These are phyloP conservation scores for Metalampra italica DNA, from an alignment of 2,888 invertebrate genomes.

Conservation along the genomic window DNA sequence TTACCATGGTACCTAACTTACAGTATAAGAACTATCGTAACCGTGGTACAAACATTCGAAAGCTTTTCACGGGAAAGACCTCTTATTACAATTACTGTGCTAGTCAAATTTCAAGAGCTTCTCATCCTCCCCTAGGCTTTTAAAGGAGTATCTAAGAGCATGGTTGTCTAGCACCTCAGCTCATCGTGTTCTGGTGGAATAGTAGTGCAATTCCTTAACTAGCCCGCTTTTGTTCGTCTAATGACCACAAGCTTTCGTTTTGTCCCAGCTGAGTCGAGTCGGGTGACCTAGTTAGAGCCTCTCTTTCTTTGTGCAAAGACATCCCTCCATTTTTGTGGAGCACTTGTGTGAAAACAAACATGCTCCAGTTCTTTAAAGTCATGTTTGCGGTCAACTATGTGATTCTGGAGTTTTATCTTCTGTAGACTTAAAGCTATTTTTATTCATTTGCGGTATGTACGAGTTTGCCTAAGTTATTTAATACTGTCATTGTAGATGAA, in stretches of 20 bases:
- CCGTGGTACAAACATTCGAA: too few relatives aligned
- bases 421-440: background rate
- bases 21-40: too few relatives aligned
- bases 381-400: conserved; percentile 18
- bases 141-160: background rate
- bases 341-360: conserved; percentile 44
- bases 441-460: background rate
- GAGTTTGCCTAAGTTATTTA: too few relatives aligned
- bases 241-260: conserved; percentile 36
- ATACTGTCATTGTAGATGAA: too few relatives aligned
- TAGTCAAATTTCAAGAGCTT: conserved; percentile 3
- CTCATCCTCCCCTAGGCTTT: background rate
- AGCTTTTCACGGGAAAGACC: conserved; percentile 1
- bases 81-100: conserved; percentile 8
- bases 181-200: conserved; percentile 3
- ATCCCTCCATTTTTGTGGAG: conserved; percentile 16
- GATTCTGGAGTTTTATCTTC: background rate
- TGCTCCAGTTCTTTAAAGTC: conserved; percentile 27
- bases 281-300: conserved; percentile 31
- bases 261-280: conserved; percentile 16
- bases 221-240: conserved; percentile 31
- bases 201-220: conserved; percentile 28
- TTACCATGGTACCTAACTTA: too few relatives aligned
- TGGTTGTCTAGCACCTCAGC: too few relatives aligned
- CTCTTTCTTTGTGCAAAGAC: conserved; percentile 9